Evolutionary conservation across 1,140 invertebrate genomes (phyloP).

Genomic region (Macrotrachela quadricornifera): DNA sequence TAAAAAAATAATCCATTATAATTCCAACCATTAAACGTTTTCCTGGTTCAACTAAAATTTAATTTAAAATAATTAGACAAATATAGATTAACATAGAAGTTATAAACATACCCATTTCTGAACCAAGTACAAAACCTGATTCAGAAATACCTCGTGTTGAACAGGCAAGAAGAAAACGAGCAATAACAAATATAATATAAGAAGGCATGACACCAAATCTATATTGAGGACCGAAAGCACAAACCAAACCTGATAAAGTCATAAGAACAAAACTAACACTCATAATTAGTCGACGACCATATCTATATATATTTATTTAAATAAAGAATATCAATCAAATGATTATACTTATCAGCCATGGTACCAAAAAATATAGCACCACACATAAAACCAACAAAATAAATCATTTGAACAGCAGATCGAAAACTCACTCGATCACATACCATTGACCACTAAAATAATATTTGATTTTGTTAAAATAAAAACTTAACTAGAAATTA

Average conservation of each 20-base stretch:
- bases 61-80: neutral
- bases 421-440: neutral
- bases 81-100: neutral
- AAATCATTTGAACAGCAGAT: constrained; percentile 1
- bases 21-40: constrained; percentile 1
- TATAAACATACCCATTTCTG: neutral
- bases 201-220: neutral
- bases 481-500: too few species aligned
- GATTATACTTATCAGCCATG: constrained; percentile 6
- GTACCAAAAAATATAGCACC: constrained; percentile 5
- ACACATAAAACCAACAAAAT: constrained; percentile 6
- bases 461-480: too few species aligned
- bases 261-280: constrained; percentile 4
- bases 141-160: constrained; percentile 2
- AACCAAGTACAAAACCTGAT: constrained; percentile 6
- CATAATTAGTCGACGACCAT: constrained; percentile 5
- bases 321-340: neutral
- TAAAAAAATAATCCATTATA: constrained; percentile 7
- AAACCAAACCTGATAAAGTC: neutral
- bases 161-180: constrained; percentile 4
- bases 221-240: constrained; percentile 4
- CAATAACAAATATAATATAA: neutral
- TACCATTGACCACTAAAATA: neutral
- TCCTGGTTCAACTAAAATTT: neutral
- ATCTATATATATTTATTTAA: neutral